A percentile compares a stretch with the other conserved stretches of the same genome.
phyloP scores from a whole-genome alignment of 2,888 invertebrate species.

The Onthophagus sagittarius region DNA sequence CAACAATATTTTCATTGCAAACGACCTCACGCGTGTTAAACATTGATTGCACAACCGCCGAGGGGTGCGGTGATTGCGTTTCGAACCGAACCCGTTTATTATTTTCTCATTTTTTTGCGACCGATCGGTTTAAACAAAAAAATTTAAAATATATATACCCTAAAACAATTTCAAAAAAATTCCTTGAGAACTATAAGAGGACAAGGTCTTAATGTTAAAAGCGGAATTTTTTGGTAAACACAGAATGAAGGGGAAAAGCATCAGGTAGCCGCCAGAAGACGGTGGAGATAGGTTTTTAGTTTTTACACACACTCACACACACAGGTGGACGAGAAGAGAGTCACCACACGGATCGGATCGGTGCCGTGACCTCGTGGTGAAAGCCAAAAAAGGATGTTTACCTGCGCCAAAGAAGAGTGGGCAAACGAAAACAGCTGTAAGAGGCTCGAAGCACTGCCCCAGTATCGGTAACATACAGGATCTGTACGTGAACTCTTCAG shows the following conservation, averaged over 20 bases:
- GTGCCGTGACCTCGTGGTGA: background rate
- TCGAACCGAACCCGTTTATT: background rate
- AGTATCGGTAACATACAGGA: slow-evolving; percentile 93
- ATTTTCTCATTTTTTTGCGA: background rate
- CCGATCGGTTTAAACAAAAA: too few species aligned
- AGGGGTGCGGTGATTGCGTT: background rate
- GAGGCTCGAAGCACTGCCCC: slow-evolving; percentile 73
- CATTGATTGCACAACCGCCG: background rate
- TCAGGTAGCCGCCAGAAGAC: background rate
- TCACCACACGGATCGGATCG: background rate
- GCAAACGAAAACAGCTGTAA: slow-evolving; percentile 74
- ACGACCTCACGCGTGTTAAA: background rate
- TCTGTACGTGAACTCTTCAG: slow-evolving; percentile 94
- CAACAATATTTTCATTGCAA: background rate
- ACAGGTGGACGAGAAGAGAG: background rate
- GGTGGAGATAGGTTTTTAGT: background rate
- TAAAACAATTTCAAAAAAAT: background rate
- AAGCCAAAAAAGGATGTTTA: slow-evolving; percentile 39
- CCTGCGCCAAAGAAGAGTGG: slow-evolving; percentile 90
- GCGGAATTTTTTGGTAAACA: background rate
- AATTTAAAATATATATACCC: background rate
- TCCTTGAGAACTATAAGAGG: background rate
- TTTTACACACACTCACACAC: background rate
- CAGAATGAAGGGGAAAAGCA: background rate
- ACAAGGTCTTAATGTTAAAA: background rate